phyloP scores from a whole-genome alignment of 2,888 invertebrate species.

The Adelphocoris suturalis region DNA sequence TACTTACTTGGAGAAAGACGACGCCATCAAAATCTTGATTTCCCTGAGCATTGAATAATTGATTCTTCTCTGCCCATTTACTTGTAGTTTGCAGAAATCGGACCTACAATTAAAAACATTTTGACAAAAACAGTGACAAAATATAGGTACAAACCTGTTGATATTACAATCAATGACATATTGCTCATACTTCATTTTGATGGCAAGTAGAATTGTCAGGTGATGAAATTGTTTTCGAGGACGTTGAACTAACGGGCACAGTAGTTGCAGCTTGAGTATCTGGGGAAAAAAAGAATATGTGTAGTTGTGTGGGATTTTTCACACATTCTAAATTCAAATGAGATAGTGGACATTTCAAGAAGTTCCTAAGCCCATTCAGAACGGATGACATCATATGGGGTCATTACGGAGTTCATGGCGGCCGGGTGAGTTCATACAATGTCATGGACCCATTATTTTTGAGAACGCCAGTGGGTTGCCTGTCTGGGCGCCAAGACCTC shows the following conservation, averaged over 20 bases:
- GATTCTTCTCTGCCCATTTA: neutral
- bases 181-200: neutral
- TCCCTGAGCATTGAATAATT: constrained; percentile 29
- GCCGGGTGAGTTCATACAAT: too few relatives aligned
- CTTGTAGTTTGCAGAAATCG: neutral
- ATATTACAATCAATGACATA: too few relatives aligned
- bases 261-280: neutral
- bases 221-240: constrained; percentile 3
- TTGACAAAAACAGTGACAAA: neutral
- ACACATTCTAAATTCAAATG: neutral
- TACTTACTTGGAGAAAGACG: constrained; percentile 66
- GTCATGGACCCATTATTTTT: too few relatives aligned
- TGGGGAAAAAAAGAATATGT: neutral
- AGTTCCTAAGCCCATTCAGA: too few relatives aligned
- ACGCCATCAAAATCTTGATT: constrained; percentile 65
- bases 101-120: neutral
- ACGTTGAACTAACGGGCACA: neutral
- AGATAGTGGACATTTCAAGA: neutral
- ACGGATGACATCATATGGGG: too few relatives aligned
- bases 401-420: too few relatives aligned
- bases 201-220: neutral
- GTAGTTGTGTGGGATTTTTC: too few relatives aligned
- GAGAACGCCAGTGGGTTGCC: too few relatives aligned
- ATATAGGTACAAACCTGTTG: neutral
- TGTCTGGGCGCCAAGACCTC: too few relatives aligned